These are phyloP conservation scores for Lethenteron reissneri DNA, from an alignment of 2,113 vertebrate genomes.

Conservation along the genomic window DNA sequence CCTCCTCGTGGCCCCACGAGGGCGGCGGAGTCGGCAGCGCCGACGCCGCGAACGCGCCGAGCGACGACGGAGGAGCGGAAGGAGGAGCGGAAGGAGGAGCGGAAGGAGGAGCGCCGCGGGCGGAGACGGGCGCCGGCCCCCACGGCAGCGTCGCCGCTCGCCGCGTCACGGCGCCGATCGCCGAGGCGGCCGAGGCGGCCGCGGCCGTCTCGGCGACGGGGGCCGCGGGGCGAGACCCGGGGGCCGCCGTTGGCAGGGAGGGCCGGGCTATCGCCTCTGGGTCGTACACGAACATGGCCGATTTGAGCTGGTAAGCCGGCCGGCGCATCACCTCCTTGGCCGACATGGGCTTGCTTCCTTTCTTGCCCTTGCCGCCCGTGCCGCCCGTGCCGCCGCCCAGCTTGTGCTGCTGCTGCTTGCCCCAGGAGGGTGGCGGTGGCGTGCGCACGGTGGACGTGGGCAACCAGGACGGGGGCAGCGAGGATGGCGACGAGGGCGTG, in stretches of 20 bases:
- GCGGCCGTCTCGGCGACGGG: no score
- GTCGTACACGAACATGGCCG: slow-evolving; percentile 75
- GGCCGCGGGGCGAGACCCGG: slow-evolving; percentile 1
- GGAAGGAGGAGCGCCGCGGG: not conserved
- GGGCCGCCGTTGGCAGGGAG: slow-evolving; percentile 19
- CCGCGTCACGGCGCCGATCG: no score
- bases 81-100: not conserved
- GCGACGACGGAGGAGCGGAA: not conserved
- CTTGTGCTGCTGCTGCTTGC: slow-evolving; percentile 27
- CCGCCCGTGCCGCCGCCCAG: slow-evolving; percentile 7
- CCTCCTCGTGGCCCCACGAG: not conserved
- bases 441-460: slow-evolving; percentile 74
- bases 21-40: not conserved
- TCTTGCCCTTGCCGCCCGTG: slow-evolving; percentile 29
- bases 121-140: no score
- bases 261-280: slow-evolving; percentile 36
- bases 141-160: no score
- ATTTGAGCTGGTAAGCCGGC: slow-evolving; percentile 69
- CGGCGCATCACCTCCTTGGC: slow-evolving; percentile 90
- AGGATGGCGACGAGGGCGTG: slow-evolving; percentile 40
- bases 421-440: slow-evolving; percentile 61
- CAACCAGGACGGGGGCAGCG: slow-evolving; percentile 58
- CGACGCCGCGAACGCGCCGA: not conserved
- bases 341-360: slow-evolving; percentile 54
- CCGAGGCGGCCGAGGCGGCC: no score